Percentiles rank a stretch among this genome's conserved stretches.
Evolutionary conservation across 2,888 invertebrate species (phyloP).

Genomic region (Pseudanteris insignis): DNA sequence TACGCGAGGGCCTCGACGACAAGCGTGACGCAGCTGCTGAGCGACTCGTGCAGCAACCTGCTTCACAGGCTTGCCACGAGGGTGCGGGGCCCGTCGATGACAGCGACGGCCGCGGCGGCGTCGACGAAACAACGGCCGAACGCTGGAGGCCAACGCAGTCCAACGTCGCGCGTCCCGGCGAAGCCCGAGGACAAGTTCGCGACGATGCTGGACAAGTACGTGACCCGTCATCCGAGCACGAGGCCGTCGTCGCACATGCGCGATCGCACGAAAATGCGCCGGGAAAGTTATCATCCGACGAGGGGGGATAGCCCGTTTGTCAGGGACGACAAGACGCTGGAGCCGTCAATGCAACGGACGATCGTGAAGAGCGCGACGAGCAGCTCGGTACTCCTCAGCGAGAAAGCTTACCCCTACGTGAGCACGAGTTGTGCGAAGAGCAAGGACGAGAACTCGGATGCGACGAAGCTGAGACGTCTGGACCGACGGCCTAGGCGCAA

Average conservation of each 20-base stretch:
- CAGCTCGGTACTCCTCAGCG: slow-evolving; percentile 72
- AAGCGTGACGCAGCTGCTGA: slow-evolving; percentile 86
- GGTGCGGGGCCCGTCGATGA: slow-evolving; percentile 78
- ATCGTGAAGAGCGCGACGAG: slow-evolving; percentile 78
- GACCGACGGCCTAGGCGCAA: no score
- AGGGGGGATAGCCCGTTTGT: slow-evolving; percentile 57
- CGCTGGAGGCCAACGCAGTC: no score
- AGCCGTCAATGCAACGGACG: slow-evolving; percentile 69
- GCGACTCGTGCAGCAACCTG: slow-evolving; percentile 87
- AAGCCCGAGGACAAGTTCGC: slow-evolving; percentile 71
- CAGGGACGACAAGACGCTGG: slow-evolving; percentile 74
- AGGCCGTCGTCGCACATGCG: slow-evolving; percentile 19
- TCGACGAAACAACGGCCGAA: background rate
- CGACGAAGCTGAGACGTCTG: no score
- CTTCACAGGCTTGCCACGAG: slow-evolving; percentile 81
- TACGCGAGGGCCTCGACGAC: slow-evolving; percentile 82
- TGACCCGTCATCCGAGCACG: slow-evolving; percentile 68
- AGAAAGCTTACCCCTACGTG: slow-evolving; percentile 74
- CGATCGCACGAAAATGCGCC: slow-evolving; percentile 14
- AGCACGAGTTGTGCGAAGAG: slow-evolving; percentile 42
- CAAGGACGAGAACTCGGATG: slow-evolving; percentile 49
- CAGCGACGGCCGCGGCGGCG: slow-evolving; percentile 4
- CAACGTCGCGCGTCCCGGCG: background rate
- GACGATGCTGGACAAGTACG: slow-evolving; percentile 76
- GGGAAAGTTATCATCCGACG: slow-evolving; percentile 47